phyloP scores from a whole-genome alignment of 2,113 vertebrate species.

The Salvelinus alpinus region DNA sequence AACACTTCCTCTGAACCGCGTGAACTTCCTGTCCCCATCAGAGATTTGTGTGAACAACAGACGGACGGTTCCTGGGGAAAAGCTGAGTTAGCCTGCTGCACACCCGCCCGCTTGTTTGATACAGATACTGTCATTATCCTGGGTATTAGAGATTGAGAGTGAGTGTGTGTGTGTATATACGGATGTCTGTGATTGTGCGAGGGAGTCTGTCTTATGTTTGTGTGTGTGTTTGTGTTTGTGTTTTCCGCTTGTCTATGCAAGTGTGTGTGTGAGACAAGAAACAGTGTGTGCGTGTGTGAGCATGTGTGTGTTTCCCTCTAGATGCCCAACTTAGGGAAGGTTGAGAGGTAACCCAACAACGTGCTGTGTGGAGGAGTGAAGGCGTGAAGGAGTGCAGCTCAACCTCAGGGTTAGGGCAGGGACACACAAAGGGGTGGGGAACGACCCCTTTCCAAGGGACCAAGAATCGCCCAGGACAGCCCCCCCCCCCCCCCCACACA shows the following conservation, averaged over 20 bases:
- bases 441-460: conserved; percentile 36
- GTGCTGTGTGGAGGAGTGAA: conserved; percentile 1
- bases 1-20: conserved; percentile 22
- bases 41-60: background rate
- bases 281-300: background rate
- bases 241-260: too few relatives aligned
- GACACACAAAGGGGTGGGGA: conserved; percentile 11
- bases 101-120: too few relatives aligned
- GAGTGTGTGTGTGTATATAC: background rate
- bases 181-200: background rate
- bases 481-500: background rate
- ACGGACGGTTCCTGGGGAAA: background rate
- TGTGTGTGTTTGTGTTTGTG: too few relatives aligned
- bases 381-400: conserved; percentile 11
- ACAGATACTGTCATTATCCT: too few relatives aligned
- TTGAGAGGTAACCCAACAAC: conserved; percentile 8
- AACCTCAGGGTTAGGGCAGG: background rate
- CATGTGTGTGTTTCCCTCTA: background rate
- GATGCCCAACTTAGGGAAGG: background rate
- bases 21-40: conserved; percentile 5
- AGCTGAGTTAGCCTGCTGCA: conserved; percentile 9
- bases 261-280: too few relatives aligned
- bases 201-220: background rate
- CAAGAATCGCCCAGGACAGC: conserved; percentile 33
- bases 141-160: background rate